A percentile compares a stretch with the other conserved stretches of the same genome.
These are phyloP conservation scores for Theodoxus fluviatilis DNA, from an alignment of 2,888 invertebrate genomes.

Conservation along the genomic window DNA sequence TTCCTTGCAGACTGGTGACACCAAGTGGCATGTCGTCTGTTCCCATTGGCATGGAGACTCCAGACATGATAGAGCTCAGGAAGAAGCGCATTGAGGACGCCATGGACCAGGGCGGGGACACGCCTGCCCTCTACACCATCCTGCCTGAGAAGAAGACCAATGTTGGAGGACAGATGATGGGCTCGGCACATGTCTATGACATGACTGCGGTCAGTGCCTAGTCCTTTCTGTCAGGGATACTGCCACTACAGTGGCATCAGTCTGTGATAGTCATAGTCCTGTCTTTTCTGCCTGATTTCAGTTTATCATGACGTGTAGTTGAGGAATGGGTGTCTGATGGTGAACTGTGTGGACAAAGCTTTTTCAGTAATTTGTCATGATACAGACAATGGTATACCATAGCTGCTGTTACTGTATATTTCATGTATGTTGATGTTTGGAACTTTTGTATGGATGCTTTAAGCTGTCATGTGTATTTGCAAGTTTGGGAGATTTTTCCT, in stretches of 20 bases:
- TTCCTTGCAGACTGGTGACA: constrained; percentile 74
- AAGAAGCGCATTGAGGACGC: constrained; percentile 96
- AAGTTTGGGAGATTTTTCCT: too few species aligned
- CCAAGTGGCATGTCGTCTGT: constrained; percentile 90
- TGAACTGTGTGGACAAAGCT: too few species aligned
- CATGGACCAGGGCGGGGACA: constrained; percentile 93
- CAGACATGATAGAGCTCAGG: constrained; percentile 95
- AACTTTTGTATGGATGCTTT: too few species aligned
- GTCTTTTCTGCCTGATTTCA: background rate
- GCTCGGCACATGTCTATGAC: constrained; percentile 97
- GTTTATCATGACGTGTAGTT: too few species aligned
- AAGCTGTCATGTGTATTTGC: too few species aligned
- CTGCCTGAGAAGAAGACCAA: constrained; percentile 85
- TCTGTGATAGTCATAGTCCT: background rate
- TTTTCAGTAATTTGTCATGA: too few species aligned
- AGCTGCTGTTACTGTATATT: background rate
- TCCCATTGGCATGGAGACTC: constrained; percentile 96
- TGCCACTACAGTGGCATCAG: background rate
- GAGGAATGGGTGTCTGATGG: too few species aligned
- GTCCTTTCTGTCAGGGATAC: too few species aligned
- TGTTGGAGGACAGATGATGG: constrained; percentile 84
- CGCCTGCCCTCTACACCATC: constrained; percentile 93
- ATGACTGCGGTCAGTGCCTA: constrained; percentile 72
- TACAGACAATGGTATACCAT: background rate
- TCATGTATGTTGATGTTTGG: too few species aligned